Conservation (phyloP, 2,797 vertebrate species). For the Varecia variegata region DNA sequence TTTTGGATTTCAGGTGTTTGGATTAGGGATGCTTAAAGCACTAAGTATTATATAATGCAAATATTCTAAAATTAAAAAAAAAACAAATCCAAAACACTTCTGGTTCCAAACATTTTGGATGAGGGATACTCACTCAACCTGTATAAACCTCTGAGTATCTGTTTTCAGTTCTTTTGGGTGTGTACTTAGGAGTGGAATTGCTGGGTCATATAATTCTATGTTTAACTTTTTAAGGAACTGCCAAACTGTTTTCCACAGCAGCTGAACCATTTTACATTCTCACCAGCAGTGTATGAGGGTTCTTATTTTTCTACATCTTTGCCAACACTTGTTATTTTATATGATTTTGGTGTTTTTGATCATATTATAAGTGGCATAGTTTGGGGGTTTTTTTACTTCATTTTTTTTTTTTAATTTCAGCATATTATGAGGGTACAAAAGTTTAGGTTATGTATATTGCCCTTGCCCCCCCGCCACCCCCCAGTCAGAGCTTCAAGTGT, state of each 20-base stretch:
- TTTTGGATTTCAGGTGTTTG: background rate
- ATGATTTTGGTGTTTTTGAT: background rate
- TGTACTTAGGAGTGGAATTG: background rate
- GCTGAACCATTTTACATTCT: background rate
- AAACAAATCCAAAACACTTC: background rate
- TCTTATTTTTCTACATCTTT: background rate
- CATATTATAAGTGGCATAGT: background rate
- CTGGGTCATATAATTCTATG: background rate
- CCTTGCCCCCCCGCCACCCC: too few species aligned
- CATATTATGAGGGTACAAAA: too few species aligned
- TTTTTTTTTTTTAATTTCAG: too few species aligned
- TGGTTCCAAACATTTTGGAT: background rate
- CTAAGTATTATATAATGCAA: background rate
- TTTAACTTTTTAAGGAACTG: slow-evolving; percentile 7
- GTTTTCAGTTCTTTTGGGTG: background rate
- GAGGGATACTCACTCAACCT: background rate
- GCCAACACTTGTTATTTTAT: background rate
- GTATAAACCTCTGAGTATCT: background rate
- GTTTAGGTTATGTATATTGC: too few species aligned
- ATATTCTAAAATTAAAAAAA: background rate
- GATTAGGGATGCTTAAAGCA: background rate
- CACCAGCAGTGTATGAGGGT: background rate
- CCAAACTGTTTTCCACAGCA: background rate
- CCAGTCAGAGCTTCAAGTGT: too few species aligned
- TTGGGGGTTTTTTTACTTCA: background rate